Evolutionary conservation across 2,113 vertebrate species (phyloP), one percentile per base, ranked within the genome.

Genomic region (Ictidomys tridecemlineatus): DNA sequence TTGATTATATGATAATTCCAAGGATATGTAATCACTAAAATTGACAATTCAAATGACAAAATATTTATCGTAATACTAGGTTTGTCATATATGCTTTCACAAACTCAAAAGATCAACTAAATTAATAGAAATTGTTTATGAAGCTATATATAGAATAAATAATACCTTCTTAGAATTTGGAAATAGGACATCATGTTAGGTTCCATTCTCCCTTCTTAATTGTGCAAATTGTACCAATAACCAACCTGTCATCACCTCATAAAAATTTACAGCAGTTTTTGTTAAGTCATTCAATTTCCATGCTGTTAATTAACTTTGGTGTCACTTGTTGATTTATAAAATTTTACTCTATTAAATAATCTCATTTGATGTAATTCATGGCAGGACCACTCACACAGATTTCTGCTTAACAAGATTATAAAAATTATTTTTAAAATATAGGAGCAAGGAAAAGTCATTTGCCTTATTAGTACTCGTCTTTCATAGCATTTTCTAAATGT

Each of bases 251-350:
- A 73, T 88, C 58, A 96, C 9, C 7, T 86, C 1, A 7, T 77
- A 94, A 95, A 96, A 97, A 94, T 6, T 1, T 0, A 0, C 12
- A 84, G 6, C 3, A 51, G 3, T 63, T 93, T 97, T 96, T 96
- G 14, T 88, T 93, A 89, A 73, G 9, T 2, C 5, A 82, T 89
- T 63, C 16, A 87, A 58, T 58, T 56, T 84, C 28, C 37, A 17
- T 73, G 74, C 24, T 94, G 95, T 97, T 95, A 93, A 91, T 97
- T 92, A 98, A 65, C 2, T 94, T 82, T 67, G 1, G 5, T 42
- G 13, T 80, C 37, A 70, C 2, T 91, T 95, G 94, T 80, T 94
- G 61, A 74, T 67, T 98, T 82, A 92, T 5, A 83, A 30, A 28
- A 28, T 0, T 80, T 91, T 92, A 67, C 45, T 82, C 18, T 53